phyloP scores from a whole-genome alignment of 2,888 invertebrate genomes.

The Heliconius cydno region DNA sequence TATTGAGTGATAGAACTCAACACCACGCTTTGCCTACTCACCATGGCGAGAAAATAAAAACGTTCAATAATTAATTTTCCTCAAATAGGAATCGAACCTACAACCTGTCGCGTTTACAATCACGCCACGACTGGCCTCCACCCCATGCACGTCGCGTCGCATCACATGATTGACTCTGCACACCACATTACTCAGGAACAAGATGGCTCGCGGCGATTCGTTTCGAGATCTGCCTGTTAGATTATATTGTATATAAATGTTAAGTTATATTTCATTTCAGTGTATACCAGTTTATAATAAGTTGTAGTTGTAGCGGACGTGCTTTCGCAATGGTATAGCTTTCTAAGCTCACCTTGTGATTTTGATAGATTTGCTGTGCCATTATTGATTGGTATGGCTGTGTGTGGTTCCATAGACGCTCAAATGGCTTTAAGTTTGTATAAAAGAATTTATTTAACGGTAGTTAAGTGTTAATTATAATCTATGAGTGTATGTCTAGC shows the following conservation, averaged over 20 bases:
- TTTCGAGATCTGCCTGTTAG: slow-evolving; percentile 23
- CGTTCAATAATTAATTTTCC: no score
- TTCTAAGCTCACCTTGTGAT: slow-evolving; percentile 3
- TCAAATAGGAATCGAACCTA: no score
- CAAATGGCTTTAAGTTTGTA: neutral
- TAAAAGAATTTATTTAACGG: neutral
- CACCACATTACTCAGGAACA: neutral
- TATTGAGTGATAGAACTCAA: no score
- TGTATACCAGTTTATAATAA: slow-evolving; percentile 11
- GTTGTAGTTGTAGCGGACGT: slow-evolving; percentile 15
- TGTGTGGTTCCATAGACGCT: neutral
- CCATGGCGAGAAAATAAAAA: no score
- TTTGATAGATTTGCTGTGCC: slow-evolving; percentile 7
- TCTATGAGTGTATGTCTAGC: neutral
- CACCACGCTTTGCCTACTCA: no score
- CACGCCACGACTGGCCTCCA: neutral
- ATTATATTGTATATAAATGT: slow-evolving; percentile 25
- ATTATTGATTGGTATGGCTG: slow-evolving; percentile 5
- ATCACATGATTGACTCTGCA: slow-evolving; percentile 18
- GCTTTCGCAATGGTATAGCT: neutral
- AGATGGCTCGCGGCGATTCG: slow-evolving; percentile 27
- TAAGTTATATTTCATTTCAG: slow-evolving; percentile 20
- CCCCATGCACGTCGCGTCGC: slow-evolving; percentile 5
- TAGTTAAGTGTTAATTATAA: neutral
- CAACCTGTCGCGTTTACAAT: no score